Evolutionary conservation across 2,797 vertebrate species (phyloP).

Genomic region (Knipowitschia caucasica): DNA sequence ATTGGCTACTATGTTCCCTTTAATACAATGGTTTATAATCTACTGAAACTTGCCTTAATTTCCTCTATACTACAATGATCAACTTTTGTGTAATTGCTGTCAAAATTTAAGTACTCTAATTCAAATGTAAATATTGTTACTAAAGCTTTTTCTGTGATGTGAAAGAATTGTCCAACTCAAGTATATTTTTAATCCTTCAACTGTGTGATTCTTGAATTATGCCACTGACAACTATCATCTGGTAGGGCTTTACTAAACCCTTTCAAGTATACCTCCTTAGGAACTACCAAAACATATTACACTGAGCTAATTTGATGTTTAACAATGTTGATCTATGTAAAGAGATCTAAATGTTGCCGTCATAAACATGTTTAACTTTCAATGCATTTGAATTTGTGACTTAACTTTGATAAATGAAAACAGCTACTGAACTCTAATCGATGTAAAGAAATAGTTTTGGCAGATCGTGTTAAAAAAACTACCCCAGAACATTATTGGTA

Average conservation of each 20-base stretch:
- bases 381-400: neutral
- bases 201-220: slow-evolving; percentile 60
- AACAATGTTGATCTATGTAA: slow-evolving; percentile 32
- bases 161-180: slow-evolving; percentile 30
- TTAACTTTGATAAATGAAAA: too few relatives aligned
- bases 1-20: slow-evolving; percentile 50
- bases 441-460: too few relatives aligned
- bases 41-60: slow-evolving; percentile 64
- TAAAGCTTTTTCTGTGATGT: slow-evolving; percentile 54
- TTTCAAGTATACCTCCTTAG: too few relatives aligned
- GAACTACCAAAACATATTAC: too few relatives aligned
- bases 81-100: slow-evolving; percentile 34
- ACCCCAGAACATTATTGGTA: neutral
- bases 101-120: slow-evolving; percentile 46
- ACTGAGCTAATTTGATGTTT: too few relatives aligned
- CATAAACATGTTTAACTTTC: neutral
- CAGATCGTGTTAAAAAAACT: neutral
- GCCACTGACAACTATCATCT: too few relatives aligned
- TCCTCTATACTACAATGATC: slow-evolving; percentile 8
- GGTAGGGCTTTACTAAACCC: too few relatives aligned
- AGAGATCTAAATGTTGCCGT: slow-evolving; percentile 20
- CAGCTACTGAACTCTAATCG: too few relatives aligned
- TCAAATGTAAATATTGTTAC: slow-evolving; percentile 64
- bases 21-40: slow-evolving; percentile 39
- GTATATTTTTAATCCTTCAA: slow-evolving; percentile 57